Evolutionary conservation across 2,113 vertebrate species (phyloP).

Genomic region (Pungitius pungitius): DNA sequence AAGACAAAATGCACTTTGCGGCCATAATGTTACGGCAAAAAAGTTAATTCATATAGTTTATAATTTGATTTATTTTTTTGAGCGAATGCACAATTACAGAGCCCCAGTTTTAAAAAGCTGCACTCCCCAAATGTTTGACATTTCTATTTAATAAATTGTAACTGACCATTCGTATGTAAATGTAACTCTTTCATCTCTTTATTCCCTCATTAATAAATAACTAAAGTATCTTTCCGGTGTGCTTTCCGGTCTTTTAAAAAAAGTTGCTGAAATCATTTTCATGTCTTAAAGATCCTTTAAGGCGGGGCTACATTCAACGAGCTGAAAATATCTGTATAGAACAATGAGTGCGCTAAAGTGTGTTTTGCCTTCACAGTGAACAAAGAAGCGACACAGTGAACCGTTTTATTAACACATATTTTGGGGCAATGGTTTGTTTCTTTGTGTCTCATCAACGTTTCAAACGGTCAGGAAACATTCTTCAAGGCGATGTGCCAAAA

Average conservation of each 20-base stretch:
- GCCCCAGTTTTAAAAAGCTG: background rate
- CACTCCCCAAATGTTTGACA: background rate
- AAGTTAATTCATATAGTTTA: background rate
- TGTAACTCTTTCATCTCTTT: slow-evolving; percentile 15
- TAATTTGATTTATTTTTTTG: background rate
- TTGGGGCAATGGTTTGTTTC: slow-evolving; percentile 36
- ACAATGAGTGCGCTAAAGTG: too few relatives aligned
- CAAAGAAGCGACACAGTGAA: slow-evolving; percentile 64
- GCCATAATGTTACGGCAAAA: background rate
- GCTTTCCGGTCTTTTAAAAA: background rate
- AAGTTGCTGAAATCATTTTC: background rate
- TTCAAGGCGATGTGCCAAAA: slow-evolving; percentile 68
- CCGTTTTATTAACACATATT: slow-evolving; percentile 61
- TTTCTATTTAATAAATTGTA: slow-evolving; percentile 9
- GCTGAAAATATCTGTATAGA: too few relatives aligned
- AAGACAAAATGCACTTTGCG: background rate
- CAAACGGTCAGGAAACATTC: slow-evolving; percentile 68
- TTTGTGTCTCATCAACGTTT: slow-evolving; percentile 38
- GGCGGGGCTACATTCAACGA: too few relatives aligned
- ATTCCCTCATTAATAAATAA: slow-evolving; percentile 45
- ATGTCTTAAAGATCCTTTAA: too few relatives aligned
- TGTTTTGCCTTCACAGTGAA: background rate
- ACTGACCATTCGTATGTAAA: background rate
- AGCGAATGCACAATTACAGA: too few relatives aligned
- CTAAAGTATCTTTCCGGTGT: background rate